phyloP scores from a whole-genome alignment of 2,797 vertebrate genomes.

The Gadopsis marmoratus region DNA sequence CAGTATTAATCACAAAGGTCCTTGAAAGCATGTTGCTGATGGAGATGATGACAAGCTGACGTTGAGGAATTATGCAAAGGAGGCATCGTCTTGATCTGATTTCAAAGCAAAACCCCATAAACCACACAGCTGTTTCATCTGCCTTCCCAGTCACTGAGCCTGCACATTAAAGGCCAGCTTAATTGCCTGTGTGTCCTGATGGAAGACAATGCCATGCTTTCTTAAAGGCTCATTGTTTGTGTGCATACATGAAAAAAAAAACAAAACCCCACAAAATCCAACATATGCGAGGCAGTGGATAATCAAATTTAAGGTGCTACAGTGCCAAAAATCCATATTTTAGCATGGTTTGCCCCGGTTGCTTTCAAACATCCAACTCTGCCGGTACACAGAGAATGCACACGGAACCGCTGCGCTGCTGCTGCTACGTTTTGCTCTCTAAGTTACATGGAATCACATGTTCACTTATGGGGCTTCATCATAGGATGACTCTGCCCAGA shows the following conservation, averaged over 20 bases:
- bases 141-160: constrained; percentile 79
- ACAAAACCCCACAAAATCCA: constrained; percentile 11
- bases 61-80: constrained; percentile 90
- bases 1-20: constrained; percentile 92
- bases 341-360: constrained; percentile 30
- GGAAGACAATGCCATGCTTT: constrained; percentile 71
- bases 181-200: constrained; percentile 64
- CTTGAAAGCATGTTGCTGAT: constrained; percentile 92
- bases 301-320: constrained; percentile 53
- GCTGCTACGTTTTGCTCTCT: constrained; percentile 38
- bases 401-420: constrained; percentile 10
- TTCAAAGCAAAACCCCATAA: constrained; percentile 91
- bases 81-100: constrained; percentile 92
- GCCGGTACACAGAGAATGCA: constrained; percentile 42
- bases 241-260: background rate
- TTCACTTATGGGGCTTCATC: constrained; percentile 50
- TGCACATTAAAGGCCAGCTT: constrained; percentile 75
- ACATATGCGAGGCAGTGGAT: constrained; percentile 31
- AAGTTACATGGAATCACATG: constrained; percentile 46
- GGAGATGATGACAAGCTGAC: constrained; percentile 91
- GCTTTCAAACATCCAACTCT: constrained; percentile 42
- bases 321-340: constrained; percentile 47
- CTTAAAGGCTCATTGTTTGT: constrained; percentile 69
- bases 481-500: constrained; percentile 35
- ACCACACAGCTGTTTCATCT: constrained; percentile 88